Base-by-base conservation (phyloP, 2,888 invertebrate species). In the Epinotia nisella region DNA sequence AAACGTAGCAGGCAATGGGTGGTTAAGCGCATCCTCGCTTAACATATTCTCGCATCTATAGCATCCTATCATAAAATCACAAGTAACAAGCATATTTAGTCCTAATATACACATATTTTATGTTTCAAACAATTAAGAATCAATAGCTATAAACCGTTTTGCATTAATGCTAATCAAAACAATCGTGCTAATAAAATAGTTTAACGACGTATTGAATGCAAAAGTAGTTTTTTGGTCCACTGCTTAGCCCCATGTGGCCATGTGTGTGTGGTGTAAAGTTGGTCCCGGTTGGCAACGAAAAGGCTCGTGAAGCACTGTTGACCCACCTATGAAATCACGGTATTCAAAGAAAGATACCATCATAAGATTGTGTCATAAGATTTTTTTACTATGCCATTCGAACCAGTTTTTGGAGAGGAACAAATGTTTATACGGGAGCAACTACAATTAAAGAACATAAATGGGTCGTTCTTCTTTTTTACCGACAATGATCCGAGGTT, bases 131-230 rank as follows among this genome's bases (percentile, higher is more conserved):
- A 62, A 62, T 62, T 62, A 62, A n/a, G 17, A 62, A 62, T 15
- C 62, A 49, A 62, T 49, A 62, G 45, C 45, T 24, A 29, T 62
- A 45, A 61, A 24, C 45, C 21, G 61, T 49, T 10, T 45, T 62
- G 61, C 24, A 41, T n/a, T n/a, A 29, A 29, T 49, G 49, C 62
- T n/a, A 49, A 49, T 49, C 49, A 62, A 51, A 51, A 49, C 49
- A 62, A 62, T 62, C 17, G 24, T n/a, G 4, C 59, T 24, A 62
- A 62, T 62, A 62, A 62, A 62, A 51, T 62, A 49, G 49, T 62
- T 61, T 53, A 51, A 62, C 49, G 62, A 62, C 29, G 62, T 62
- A 62, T 62, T 62, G 62, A 62, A 62, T 62, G 24, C 29, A 24
- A 29, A 41, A 41, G 41, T 49, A n/a, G 62, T 45, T 61, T 49